Conservation (phyloP, 2,113 vertebrate genomes). For the Sterna hirundo region DNA sequence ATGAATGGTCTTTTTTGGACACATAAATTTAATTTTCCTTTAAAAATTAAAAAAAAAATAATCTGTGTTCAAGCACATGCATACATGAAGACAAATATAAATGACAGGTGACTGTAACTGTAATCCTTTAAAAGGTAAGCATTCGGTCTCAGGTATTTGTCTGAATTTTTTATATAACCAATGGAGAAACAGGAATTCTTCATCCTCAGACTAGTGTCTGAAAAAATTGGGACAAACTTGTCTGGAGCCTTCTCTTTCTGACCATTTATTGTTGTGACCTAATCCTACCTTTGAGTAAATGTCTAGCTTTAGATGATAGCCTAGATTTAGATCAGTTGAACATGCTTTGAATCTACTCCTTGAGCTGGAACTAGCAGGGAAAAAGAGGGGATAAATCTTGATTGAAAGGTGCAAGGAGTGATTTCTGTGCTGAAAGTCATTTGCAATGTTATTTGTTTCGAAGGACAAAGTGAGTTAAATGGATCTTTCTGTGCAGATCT, state of each 20-base stretch:
- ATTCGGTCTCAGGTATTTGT: background rate
- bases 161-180: background rate
- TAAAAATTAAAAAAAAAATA: background rate
- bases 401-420: background rate
- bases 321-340: background rate
- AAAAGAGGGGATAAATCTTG: background rate
- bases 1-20: background rate
- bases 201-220: background rate
- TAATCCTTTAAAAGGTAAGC: background rate
- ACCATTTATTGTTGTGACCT: background rate
- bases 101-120: background rate
- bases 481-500: background rate
- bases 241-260: background rate
- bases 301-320: background rate
- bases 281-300: background rate
- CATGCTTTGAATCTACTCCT: background rate
- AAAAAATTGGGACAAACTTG: background rate
- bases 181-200: background rate
- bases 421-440: background rate
- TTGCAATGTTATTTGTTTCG: background rate
- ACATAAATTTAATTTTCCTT: background rate
- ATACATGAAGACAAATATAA: background rate
- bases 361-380: background rate
- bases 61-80: too few relatives aligned
- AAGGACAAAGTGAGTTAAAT: background rate